phyloP scores from a whole-genome alignment of 2,888 invertebrate species.

The Caenorhabditis angaria region DNA sequence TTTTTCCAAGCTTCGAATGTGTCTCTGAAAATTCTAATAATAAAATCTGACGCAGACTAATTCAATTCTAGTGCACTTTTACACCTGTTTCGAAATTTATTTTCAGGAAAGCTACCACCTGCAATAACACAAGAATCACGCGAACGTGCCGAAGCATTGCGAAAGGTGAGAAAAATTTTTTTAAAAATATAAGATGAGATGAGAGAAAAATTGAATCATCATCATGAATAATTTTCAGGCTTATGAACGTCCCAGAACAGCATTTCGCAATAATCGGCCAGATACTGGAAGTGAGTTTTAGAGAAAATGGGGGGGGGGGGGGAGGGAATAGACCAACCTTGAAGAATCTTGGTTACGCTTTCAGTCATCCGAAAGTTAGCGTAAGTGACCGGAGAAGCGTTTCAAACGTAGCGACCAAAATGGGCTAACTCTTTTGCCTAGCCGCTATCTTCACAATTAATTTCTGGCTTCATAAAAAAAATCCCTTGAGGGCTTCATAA shows the following conservation, averaged over 20 bases:
- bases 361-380: no score
- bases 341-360: no score
- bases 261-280: constrained; percentile 25
- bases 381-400: no score
- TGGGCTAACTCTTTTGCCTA: no score
- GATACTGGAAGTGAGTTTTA: constrained; percentile 21
- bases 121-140: constrained; percentile 34
- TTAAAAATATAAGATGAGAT: neutral
- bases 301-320: no score
- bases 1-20: no score
- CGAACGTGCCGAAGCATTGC: constrained; percentile 36
- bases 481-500: no score
- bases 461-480: no score
- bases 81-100: constrained; percentile 5
- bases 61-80: no score
- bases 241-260: constrained; percentile 32
- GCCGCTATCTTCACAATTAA: no score
- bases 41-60: neutral
- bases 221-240: constrained; percentile 19
- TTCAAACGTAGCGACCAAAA: no score
- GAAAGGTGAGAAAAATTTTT: constrained; percentile 25
- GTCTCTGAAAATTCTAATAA: neutral
- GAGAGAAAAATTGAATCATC: neutral
- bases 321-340: no score
- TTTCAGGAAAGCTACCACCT: constrained; percentile 43